phyloP scores from a whole-genome alignment of 2,888 invertebrate genomes.

The Strigamia maritima region DNA sequence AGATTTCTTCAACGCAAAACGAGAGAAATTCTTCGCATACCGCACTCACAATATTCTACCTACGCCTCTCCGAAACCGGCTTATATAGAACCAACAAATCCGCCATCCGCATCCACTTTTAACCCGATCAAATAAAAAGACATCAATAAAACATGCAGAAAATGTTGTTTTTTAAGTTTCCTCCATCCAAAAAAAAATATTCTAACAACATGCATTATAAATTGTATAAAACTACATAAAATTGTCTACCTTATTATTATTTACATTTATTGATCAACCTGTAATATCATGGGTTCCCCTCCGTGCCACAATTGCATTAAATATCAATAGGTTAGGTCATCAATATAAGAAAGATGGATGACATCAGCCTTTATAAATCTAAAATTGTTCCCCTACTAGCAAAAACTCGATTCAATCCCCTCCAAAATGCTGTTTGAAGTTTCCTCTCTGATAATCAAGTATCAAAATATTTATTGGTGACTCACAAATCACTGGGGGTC shows the following conservation, averaged over 20 bases:
- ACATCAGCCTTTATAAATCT: conserved; percentile 22
- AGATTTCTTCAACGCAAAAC: conserved; percentile 32
- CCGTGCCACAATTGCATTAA: conserved; percentile 4
- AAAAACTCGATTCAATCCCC: not conserved
- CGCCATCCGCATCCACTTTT: conserved; percentile 4
- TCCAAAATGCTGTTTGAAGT: conserved; percentile 1
- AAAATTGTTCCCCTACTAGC: not conserved
- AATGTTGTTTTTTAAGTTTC: not conserved
- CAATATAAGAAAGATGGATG: conserved; percentile 20
- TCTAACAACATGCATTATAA: no score
- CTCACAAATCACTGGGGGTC: conserved; percentile 11
- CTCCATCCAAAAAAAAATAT: not conserved
- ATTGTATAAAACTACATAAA: not conserved
- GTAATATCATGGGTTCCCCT: not conserved
- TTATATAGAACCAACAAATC: not conserved
- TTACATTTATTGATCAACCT: not conserved
- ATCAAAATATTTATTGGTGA: conserved; percentile 25
- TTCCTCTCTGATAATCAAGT: not conserved
- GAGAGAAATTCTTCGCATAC: conserved; percentile 24
- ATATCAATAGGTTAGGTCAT: conserved; percentile 29
- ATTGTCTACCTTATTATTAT: not conserved
- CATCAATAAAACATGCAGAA: not conserved
- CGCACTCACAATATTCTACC: conserved; percentile 23
- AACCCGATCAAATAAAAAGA: conserved; percentile 24
- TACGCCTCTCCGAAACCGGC: not conserved